These are phyloP conservation scores for Opisthocomus hoazin DNA, from an alignment of 2,113 vertebrate species.

Conservation along the genomic window DNA sequence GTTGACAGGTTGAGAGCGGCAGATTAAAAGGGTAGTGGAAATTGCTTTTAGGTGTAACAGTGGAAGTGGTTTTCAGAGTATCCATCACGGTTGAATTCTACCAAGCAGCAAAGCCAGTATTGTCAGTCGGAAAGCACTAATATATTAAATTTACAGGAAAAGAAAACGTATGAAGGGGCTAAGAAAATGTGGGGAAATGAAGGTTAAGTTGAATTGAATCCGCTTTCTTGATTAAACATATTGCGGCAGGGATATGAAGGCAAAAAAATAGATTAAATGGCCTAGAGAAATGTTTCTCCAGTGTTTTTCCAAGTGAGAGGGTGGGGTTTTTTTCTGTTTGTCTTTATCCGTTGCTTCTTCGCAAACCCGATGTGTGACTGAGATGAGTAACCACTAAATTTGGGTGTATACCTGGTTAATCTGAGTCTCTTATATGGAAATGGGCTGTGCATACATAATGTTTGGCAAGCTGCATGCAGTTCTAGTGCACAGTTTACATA, in stretches of 20 bases:
- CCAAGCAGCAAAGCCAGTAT: background rate
- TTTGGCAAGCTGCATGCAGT: background rate
- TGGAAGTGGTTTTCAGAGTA: background rate
- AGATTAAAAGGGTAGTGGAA: background rate
- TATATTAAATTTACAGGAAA: background rate
- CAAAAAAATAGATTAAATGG: background rate
- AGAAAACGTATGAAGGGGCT: background rate
- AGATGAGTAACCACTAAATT: background rate
- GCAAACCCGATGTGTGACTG: background rate
- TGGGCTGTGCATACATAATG: background rate
- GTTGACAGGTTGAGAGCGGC: background rate
- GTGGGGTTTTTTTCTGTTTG: rapidly evolving
- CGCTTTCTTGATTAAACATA: background rate
- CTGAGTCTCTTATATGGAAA: background rate
- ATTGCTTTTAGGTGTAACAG: background rate
- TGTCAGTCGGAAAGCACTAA: background rate
- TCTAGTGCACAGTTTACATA: background rate
- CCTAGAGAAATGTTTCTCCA: background rate
- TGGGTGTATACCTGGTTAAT: background rate
- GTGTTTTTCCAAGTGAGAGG: background rate
- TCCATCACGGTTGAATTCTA: background rate
- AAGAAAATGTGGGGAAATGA: background rate
- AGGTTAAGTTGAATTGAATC: background rate
- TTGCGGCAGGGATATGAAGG: background rate
- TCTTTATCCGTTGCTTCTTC: background rate